A percentile compares a stretch with the other conserved stretches of the same genome.
These are phyloP conservation scores for Percina caprodes DNA, from an alignment of 2,113 vertebrate genomes.

Conservation along the genomic window DNA sequence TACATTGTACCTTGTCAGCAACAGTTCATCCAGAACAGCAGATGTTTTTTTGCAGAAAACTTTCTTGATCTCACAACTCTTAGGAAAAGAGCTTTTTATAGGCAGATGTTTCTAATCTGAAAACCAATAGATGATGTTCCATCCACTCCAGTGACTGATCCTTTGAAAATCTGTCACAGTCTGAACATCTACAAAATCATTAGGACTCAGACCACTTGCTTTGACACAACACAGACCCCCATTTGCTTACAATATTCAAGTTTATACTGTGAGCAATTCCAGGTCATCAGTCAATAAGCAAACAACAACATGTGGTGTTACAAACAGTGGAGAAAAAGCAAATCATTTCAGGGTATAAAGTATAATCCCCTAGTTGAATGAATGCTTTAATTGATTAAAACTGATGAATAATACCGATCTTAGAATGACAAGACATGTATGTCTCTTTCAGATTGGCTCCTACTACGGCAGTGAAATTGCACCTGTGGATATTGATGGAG, in stretches of 20 bases:
- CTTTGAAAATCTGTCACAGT: conserved; percentile 22
- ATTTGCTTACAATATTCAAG: conserved; percentile 62
- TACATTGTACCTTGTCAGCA: conserved; percentile 67
- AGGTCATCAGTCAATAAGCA: conserved; percentile 28
- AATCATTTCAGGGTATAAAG: not conserved
- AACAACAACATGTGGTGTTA: conserved; percentile 14
- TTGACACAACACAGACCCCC: conserved; percentile 32
- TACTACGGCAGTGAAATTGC: conserved; percentile 96
- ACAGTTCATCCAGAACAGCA: conserved; percentile 55
- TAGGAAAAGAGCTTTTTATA: conserved; percentile 41
- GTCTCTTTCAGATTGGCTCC: conserved; percentile 91
- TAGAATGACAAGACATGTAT: not conserved
- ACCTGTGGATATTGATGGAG: conserved; percentile 88
- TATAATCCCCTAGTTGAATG: not conserved
- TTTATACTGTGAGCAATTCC: conserved; percentile 41
- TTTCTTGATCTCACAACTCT: conserved; percentile 37
- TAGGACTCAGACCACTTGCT: conserved; percentile 51
- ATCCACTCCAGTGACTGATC: conserved; percentile 38
- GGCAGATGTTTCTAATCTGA: conserved; percentile 70
- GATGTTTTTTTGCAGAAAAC: conserved; percentile 55
- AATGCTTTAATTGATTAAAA: not conserved
- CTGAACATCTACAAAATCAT: conserved; percentile 58
- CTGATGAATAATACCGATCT: not conserved
- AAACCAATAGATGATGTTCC: conserved; percentile 53
- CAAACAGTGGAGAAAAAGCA: not conserved